Evolutionary conservation across 2,797 vertebrate genomes (phyloP), one percentile per base, ranked within the genome.

Genomic region (Rhodeus uyekii): DNA sequence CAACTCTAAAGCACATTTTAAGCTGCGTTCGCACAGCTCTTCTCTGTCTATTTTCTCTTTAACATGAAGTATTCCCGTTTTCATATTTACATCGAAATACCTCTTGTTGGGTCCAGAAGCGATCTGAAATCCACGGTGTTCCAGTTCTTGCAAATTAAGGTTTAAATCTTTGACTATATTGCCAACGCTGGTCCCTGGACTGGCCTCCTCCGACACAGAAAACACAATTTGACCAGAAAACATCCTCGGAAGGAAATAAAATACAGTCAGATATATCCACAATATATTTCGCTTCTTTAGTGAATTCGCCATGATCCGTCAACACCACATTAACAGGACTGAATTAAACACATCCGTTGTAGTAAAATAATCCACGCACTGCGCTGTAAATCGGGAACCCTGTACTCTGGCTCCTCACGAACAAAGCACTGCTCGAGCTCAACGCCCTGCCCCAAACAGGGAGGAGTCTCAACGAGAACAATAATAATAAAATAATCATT

Each of bases 111-210:
- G 86, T 2, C 48, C 90, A 2, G 90, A 88, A 1, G 85, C 84
- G 32, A 94, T 89, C 19, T 89, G 89, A 80, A 94, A 86, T 34
- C 83, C 83, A 24, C 86, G 36, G 0, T 82, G 78, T 0, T 89
- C 86, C 8, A 94, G 74, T 8, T 91, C 88, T 67, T 92, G 90
- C 4, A 89, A 81, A 74, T 83, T 92, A 12, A 95, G 86, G 60
- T 92, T 92, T 84, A 95, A 88, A 90, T 95, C 93, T 86, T 92
- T 94, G 0, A 90, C 92, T 13, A 95, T 82, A 84, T 93, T 93
- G 63, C 93, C 93, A n/a, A 94, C 91, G 9, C 75, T 68, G 0
- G 92, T 91, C 39, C 92, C 93, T 84, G 87, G 86, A 80, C 90
- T 87, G 78, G 83, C 88, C 86, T 95, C 94, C 87, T 95, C 94